Conservation (phyloP, 2,113 vertebrate species). For the Zootoca vivipara region DNA sequence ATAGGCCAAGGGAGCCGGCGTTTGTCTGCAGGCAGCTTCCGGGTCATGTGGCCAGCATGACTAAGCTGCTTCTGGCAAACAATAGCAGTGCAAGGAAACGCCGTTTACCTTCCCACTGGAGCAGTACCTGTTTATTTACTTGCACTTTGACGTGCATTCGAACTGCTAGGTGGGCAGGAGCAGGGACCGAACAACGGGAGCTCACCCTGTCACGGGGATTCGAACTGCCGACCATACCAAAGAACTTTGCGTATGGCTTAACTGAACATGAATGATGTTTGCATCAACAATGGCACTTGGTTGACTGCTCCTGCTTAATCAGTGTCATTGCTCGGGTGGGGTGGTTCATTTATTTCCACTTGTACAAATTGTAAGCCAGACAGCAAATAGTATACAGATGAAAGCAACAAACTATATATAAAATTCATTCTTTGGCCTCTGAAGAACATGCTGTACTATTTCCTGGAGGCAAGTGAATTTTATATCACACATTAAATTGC, state of each 20-base stretch:
- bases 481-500: neutral
- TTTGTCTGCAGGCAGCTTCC: too few species aligned
- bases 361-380: neutral
- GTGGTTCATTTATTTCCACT: neutral
- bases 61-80: too few species aligned
- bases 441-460: neutral
- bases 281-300: neutral
- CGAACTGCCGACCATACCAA: too few species aligned
- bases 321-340: neutral
- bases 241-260: neutral
- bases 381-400: conserved; percentile 2
- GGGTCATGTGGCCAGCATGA: too few species aligned
- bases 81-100: too few species aligned
- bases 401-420: conserved; percentile 21
- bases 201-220: too few species aligned
- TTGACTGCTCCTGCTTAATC: neutral
- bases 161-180: too few species aligned
- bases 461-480: neutral
- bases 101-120: too few species aligned
- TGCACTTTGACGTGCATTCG: too few species aligned
- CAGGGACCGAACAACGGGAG: too few species aligned
- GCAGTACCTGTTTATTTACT: too few species aligned
- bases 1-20: too few species aligned
- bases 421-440: conserved; percentile 17
- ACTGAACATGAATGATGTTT: neutral